phyloP scores from a whole-genome alignment of 1,140 invertebrate genomes.

The Hyphantria cunea region DNA sequence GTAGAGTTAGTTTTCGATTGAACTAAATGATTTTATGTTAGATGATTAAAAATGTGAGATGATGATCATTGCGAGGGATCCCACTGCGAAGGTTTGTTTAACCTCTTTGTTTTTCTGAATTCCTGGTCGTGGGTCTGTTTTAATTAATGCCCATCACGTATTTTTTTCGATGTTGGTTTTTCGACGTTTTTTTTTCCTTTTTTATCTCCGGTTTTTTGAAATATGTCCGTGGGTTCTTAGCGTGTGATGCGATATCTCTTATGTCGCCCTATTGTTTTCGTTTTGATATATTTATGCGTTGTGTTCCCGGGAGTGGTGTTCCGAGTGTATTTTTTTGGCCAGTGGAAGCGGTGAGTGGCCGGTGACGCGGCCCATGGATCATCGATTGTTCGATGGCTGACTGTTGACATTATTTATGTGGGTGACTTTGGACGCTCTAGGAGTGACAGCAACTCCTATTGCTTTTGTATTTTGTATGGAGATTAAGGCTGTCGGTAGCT shows the following conservation, averaged over 20 bases:
- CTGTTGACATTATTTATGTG: constrained; percentile 69
- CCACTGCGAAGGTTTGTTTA: constrained; percentile 79
- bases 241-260: constrained; percentile 75
- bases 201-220: constrained; percentile 69
- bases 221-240: constrained; percentile 69
- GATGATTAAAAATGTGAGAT: constrained; percentile 80
- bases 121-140: constrained; percentile 77
- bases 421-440: constrained; percentile 41
- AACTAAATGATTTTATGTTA: constrained; percentile 50
- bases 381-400: constrained; percentile 56
- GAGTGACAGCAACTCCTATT: constrained; percentile 43
- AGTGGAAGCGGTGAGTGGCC: constrained; percentile 50
- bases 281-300: constrained; percentile 79
- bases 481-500: constrained; percentile 20
- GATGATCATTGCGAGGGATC: constrained; percentile 77
- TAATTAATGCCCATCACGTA: constrained; percentile 81
- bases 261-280: constrained; percentile 78
- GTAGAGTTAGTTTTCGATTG: constrained; percentile 49
- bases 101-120: constrained; percentile 80
- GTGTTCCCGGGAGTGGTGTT: constrained; percentile 65
- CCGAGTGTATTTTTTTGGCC: constrained; percentile 51
- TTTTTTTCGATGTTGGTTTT: constrained; percentile 74
- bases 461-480: constrained; percentile 29
- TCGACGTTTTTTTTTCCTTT: constrained; percentile 30
- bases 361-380: constrained; percentile 61